phyloP scores from a whole-genome alignment of 2,113 vertebrate species.

The Brevimyrus niger region DNA sequence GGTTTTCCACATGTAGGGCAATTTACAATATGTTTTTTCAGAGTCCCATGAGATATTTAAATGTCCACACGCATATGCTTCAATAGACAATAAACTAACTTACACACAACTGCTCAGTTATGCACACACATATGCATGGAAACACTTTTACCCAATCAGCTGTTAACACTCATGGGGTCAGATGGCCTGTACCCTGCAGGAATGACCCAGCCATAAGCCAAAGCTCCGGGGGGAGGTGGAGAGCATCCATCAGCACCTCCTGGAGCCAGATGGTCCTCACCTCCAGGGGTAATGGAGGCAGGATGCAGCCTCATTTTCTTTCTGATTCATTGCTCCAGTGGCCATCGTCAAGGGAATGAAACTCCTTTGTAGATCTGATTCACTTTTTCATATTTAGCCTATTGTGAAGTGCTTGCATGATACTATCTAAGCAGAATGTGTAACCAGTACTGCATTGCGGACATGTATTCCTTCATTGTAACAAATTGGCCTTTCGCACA shows the following conservation, averaged over 20 bases:
- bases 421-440: background rate
- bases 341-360: background rate
- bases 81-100: background rate
- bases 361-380: background rate
- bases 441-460: slow-evolving; percentile 33
- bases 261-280: background rate
- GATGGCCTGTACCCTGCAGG: background rate
- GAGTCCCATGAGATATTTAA: background rate
- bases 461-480: slow-evolving; percentile 48
- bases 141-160: slow-evolving; percentile 13
- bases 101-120: background rate
- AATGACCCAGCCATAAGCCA: background rate
- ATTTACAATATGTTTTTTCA: background rate
- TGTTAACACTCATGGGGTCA: background rate
- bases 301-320: background rate
- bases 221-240: background rate
- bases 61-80: slow-evolving; percentile 22
- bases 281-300: background rate
- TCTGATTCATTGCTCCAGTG: background rate
- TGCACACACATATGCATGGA: slow-evolving; percentile 5
- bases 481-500: slow-evolving; percentile 52
- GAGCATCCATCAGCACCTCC: background rate
- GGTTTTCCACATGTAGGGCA: background rate
- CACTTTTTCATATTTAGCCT: background rate
- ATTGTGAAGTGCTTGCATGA: background rate